Percentiles rank a stretch among this genome's conserved stretches.
These are phyloP conservation scores for Hypomesus transpacificus DNA, from an alignment of 2,113 vertebrate species.

Conservation along the genomic window DNA sequence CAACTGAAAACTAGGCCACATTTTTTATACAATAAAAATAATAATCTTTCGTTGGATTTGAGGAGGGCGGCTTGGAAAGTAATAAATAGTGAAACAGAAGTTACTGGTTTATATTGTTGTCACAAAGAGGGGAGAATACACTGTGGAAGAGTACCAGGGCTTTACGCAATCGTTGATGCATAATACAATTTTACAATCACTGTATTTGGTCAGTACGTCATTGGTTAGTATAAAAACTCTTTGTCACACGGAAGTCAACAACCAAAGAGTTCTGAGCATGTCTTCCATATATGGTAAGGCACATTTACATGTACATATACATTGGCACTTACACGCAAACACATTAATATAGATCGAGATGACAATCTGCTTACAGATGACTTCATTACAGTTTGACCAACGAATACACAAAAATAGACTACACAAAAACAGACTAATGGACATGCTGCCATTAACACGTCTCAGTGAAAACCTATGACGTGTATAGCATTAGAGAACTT, in stretches of 20 bases:
- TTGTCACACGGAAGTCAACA: no score
- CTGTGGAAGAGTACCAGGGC: no score
- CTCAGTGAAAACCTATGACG: neutral
- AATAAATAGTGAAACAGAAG: no score
- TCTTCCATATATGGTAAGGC: neutral
- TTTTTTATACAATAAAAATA: neutral
- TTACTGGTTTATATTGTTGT: no score
- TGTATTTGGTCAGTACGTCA: no score
- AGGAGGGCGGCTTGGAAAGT: no score
- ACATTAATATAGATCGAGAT: neutral
- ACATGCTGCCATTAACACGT: neutral
- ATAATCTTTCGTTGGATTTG: neutral
- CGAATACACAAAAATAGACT: neutral
- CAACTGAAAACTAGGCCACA: neutral
- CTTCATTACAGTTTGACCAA: neutral
- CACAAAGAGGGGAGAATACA: no score
- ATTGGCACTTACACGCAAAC: slow-evolving; percentile 5
- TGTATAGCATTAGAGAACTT: neutral
- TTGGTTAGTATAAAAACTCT: no score
- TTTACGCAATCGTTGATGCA: no score
- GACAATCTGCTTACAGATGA: neutral
- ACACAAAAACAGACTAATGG: neutral
- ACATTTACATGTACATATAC: slow-evolving; percentile 5
- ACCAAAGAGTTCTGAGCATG: no score
- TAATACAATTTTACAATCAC: no score